Conservation (phyloP, 2,888 invertebrate species). For the Agriopis marginaria region DNA sequence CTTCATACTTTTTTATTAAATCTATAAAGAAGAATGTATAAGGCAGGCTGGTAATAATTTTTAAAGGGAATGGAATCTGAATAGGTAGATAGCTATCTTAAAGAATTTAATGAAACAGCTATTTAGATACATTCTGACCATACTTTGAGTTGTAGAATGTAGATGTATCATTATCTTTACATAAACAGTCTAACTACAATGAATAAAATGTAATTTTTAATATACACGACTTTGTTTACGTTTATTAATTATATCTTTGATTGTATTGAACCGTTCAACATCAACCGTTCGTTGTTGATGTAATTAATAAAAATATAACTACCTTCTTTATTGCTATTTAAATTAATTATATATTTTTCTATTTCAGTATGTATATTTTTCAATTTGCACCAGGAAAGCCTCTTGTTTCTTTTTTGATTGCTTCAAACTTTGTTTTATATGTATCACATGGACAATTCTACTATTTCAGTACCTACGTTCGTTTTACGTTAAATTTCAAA, state of each 20-base stretch:
- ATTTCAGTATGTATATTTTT: too few relatives aligned
- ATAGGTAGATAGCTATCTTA: neutral
- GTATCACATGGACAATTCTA: neutral
- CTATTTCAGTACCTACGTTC: neutral
- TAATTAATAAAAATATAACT: neutral
- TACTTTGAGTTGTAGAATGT: slow-evolving; percentile 5
- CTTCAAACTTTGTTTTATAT: neutral
- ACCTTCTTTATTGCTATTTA: neutral
- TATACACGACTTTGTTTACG: neutral
- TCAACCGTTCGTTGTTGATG: neutral
- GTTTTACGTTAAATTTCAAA: slow-evolving; percentile 13
- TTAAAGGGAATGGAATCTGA: neutral
- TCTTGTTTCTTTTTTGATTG: neutral
- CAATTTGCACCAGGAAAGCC: too few relatives aligned
- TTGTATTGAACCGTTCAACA: neutral
- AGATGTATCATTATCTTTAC: neutral
- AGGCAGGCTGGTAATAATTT: neutral
- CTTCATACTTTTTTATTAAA: neutral
- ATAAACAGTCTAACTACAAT: neutral
- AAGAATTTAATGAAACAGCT: slow-evolving; percentile 13
- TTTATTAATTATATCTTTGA: neutral
- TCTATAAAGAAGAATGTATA: neutral
- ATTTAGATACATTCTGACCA: neutral
- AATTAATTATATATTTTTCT: neutral
- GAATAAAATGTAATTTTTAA: neutral